Evolutionary conservation across 1,140 invertebrate genomes (phyloP).

Genomic region (Saccostrea echinata): DNA sequence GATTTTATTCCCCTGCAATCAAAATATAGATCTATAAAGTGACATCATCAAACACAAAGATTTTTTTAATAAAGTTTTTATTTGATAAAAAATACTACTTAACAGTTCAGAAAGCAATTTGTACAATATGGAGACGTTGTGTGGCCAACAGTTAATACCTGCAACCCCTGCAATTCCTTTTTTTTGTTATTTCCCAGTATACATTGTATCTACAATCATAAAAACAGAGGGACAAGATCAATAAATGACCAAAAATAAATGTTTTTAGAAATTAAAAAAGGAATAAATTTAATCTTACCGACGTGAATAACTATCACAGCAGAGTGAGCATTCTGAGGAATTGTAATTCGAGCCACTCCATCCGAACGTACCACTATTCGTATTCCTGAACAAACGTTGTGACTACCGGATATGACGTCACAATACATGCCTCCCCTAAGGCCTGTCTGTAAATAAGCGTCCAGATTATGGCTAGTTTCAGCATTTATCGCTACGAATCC

Average conservation of each 20-base stretch:
- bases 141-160: not conserved
- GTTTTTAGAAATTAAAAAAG: not conserved
- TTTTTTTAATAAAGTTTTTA: not conserved
- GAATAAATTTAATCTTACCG: not conserved
- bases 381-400: not conserved
- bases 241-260: not conserved
- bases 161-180: not conserved
- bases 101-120: not conserved
- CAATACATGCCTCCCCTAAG: not conserved
- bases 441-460: not conserved
- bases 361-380: not conserved
- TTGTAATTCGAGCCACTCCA: not conserved
- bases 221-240: not conserved
- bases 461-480: not conserved
- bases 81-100: not conserved
- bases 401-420: not conserved
- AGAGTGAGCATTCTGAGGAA: not conserved
- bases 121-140: not conserved
- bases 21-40: not conserved
- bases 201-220: not conserved
- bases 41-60: not conserved
- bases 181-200: not conserved
- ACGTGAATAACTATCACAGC: not conserved
- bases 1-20: too few species aligned
- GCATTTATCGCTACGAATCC: not conserved